phyloP scores from a whole-genome alignment of 2,113 vertebrate species.

The Otus sunia region DNA sequence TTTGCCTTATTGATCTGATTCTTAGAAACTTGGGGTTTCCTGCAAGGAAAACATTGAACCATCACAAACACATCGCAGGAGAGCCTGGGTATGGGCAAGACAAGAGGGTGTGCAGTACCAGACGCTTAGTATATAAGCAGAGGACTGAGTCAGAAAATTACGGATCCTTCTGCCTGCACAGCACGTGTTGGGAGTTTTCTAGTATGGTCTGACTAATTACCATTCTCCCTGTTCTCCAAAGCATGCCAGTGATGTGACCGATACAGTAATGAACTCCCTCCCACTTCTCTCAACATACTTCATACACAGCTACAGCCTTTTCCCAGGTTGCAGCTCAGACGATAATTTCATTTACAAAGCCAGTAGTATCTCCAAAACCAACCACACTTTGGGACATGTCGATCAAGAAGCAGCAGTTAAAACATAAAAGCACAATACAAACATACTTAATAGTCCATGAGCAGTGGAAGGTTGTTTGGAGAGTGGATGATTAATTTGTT shows the following conservation, averaged over 20 bases:
- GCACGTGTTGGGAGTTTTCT: constrained; percentile 49
- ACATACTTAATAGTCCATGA: neutral
- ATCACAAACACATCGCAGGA: neutral
- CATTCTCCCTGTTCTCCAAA: constrained; percentile 24
- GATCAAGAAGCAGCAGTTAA: constrained; percentile 3
- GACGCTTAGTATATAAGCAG: neutral
- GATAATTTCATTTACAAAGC: neutral
- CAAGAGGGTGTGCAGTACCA: constrained; percentile 4
- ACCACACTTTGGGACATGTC: neutral
- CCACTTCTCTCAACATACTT: constrained; percentile 16
- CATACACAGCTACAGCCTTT: neutral
- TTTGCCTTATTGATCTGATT: neutral
- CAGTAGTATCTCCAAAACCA: neutral
- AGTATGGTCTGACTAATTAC: constrained; percentile 17
- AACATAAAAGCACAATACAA: neutral
- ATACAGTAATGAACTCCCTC: neutral
- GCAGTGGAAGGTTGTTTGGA: neutral
- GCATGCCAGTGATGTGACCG: constrained; percentile 3
- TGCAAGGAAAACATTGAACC: neutral
- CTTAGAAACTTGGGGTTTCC: constrained; percentile 4
- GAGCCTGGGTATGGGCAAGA: neutral
- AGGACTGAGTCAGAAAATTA: constrained; percentile 41
- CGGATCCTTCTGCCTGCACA: constrained; percentile 9
- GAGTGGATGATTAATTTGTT: constrained; percentile 2
- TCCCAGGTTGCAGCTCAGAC: neutral